phyloP scores from a whole-genome alignment of 2,113 vertebrate species.

The Stictonetta naevosa region DNA sequence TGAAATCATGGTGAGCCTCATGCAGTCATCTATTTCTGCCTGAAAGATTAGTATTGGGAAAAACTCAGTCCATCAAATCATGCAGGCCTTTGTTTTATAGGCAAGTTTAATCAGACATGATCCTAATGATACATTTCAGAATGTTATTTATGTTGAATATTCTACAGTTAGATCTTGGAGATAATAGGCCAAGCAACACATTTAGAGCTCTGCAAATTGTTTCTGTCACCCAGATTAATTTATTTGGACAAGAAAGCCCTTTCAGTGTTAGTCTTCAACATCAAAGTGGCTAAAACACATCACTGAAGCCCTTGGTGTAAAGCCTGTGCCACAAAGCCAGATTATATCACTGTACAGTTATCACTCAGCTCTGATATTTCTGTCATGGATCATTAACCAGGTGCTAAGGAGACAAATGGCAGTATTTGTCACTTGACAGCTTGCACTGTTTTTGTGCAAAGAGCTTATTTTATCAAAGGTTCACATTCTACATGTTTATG shows the following conservation, averaged over 20 bases:
- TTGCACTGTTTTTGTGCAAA: slow-evolving; percentile 17
- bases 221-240: slow-evolving; percentile 4
- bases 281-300: background rate
- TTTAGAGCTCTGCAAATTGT: slow-evolving; percentile 13
- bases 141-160: slow-evolving; percentile 19
- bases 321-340: background rate
- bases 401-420: slow-evolving; percentile 49
- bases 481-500: background rate
- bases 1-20: background rate
- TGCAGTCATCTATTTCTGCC: background rate
- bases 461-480: slow-evolving; percentile 41
- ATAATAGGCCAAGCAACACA: background rate
- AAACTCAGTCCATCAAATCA: background rate
- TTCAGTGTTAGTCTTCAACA: slow-evolving; percentile 3
- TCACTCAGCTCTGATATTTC: slow-evolving; percentile 24
- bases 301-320: background rate
- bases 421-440: slow-evolving; percentile 47
- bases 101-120: background rate
- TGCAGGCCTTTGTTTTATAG: background rate
- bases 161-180: background rate
- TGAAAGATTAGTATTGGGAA: background rate
- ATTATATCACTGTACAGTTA: slow-evolving; percentile 13
- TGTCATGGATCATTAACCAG: slow-evolving; percentile 56
- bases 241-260: slow-evolving; percentile 20
- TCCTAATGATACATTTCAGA: background rate